Evolutionary conservation across 2,113 vertebrate species (phyloP).

Genomic region (Lamprotornis superbus): DNA sequence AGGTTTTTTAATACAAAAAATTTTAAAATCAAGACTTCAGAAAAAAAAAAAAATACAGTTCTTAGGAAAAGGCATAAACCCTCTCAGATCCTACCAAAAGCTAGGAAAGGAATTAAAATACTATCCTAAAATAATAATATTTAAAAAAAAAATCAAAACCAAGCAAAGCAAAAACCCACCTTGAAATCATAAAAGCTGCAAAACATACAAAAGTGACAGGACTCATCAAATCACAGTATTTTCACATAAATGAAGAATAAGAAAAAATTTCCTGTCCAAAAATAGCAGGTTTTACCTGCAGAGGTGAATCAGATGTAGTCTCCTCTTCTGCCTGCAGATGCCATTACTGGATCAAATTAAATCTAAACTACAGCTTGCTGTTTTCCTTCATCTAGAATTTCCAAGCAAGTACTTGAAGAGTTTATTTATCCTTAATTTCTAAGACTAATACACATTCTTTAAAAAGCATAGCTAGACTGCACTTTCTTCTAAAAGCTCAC

Average conservation of each 20-base stretch:
- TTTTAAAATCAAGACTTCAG: not conserved
- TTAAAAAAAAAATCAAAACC: not conserved
- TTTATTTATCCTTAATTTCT: not conserved
- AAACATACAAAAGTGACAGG: not conserved
- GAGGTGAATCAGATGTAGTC: not conserved
- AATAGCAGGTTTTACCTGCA: not conserved
- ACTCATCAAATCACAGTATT: not conserved
- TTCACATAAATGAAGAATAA: not conserved
- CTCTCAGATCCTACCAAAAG: not conserved
- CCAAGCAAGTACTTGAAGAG: not conserved
- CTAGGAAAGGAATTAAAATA: not conserved
- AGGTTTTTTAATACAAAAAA: accelerated
- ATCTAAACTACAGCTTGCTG: not conserved
- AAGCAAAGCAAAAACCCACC: not conserved
- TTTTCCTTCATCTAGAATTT: not conserved
- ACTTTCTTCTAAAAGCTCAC: not conserved
- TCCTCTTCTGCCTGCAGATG: constrained; percentile 27
- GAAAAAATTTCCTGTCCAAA: not conserved
- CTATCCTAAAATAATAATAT: not conserved
- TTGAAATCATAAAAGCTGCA: not conserved
- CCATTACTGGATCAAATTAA: constrained; percentile 5
- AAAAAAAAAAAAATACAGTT: not conserved
- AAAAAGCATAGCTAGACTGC: not conserved
- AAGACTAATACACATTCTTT: not conserved
- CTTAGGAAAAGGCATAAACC: not conserved